Percentiles rank a stretch among this genome's conserved stretches.
Evolutionary conservation across 2,797 vertebrate genomes (phyloP).

Genomic region (Molothrus ater): DNA sequence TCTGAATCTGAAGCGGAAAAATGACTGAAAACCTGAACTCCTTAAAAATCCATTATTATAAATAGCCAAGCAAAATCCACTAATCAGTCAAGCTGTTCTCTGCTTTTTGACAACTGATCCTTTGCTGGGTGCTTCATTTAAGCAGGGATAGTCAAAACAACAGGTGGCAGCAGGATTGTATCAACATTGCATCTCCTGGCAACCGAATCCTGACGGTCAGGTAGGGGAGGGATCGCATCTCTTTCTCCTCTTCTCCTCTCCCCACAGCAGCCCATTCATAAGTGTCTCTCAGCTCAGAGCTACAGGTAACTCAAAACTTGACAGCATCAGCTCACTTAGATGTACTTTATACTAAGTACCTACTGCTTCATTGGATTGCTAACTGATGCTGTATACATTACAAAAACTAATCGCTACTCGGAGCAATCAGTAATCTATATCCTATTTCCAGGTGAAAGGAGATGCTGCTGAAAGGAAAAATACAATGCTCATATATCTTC

Average conservation of each 20-base stretch:
- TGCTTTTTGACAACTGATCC: conserved; percentile 41
- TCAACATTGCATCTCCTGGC: neutral
- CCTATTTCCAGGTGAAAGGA: conserved; percentile 40
- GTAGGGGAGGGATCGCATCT: neutral
- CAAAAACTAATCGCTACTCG: conserved; percentile 41
- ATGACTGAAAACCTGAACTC: neutral
- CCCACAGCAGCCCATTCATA: conserved; percentile 23
- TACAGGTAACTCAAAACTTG: conserved; percentile 48
- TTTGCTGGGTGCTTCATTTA: conserved; percentile 21
- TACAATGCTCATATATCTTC: neutral
- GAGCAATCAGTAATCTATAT: conserved; percentile 39
- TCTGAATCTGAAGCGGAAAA: neutral
- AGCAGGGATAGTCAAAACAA: conserved; percentile 39
- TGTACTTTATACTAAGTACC: conserved; percentile 37
- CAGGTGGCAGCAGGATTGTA: conserved; percentile 54
- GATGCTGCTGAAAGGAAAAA: conserved; percentile 17
- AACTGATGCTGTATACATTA: conserved; percentile 40
- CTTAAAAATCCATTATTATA: neutral
- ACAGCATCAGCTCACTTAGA: conserved; percentile 26
- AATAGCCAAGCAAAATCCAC: neutral
- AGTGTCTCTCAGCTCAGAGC: conserved; percentile 13
- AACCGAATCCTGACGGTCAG: neutral
- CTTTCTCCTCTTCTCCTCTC: neutral
- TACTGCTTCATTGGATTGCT: conserved; percentile 44
- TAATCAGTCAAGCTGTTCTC: conserved; percentile 8